phyloP scores from a whole-genome alignment of 2,113 vertebrate species.

The Rhynchomys soricoides region DNA sequence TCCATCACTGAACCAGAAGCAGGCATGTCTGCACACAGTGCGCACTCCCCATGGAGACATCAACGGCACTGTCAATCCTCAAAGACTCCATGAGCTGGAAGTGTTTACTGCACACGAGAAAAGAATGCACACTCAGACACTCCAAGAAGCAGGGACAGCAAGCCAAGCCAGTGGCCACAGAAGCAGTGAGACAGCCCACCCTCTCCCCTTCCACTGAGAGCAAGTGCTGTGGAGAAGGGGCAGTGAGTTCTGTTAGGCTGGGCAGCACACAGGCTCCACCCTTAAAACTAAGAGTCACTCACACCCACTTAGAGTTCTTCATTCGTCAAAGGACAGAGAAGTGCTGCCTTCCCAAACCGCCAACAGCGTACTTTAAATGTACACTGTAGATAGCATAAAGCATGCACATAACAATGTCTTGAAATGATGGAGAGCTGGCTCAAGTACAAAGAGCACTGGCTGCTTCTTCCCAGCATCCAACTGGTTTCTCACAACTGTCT shows the following conservation, averaged over 20 bases:
- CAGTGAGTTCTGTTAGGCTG: not conserved
- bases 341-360: slow-evolving; percentile 33
- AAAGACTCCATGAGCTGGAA: slow-evolving; percentile 25
- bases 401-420: not conserved
- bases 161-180: slow-evolving; percentile 29
- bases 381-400: slow-evolving; percentile 4
- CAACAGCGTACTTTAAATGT: not conserved
- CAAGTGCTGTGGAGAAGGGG: not conserved
- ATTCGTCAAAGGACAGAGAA: slow-evolving; percentile 47
- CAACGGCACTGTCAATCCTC: not conserved
- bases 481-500: not conserved
- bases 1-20: not conserved
- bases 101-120: slow-evolving; percentile 23
- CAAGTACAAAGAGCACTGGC: not conserved
- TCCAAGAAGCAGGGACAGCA: slow-evolving; percentile 51
- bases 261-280: slow-evolving; percentile 31
- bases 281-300: slow-evolving; percentile 5
- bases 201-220: slow-evolving; percentile 48
- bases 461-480: not conserved
- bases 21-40: not conserved
- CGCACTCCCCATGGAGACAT: not conserved
- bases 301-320: not conserved
- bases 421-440: not conserved
- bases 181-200: slow-evolving; percentile 48
- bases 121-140: slow-evolving; percentile 39